Conservation (phyloP, 1,140 invertebrate genomes). For the Micrasema longulum region DNA sequence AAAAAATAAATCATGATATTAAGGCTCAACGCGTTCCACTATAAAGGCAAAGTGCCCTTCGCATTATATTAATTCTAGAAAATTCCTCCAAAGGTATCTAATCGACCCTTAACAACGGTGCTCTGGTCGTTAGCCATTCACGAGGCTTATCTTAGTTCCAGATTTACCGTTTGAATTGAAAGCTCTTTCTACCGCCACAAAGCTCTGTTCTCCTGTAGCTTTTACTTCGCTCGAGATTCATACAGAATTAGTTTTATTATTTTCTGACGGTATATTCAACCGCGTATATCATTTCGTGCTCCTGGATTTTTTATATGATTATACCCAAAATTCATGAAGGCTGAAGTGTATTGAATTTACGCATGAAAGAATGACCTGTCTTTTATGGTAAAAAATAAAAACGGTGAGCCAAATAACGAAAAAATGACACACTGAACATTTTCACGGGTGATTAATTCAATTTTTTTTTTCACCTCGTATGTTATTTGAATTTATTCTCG, state of each 20-base stretch:
- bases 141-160: constrained; percentile 32
- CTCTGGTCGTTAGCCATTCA: constrained; percentile 35
- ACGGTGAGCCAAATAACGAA: too few relatives aligned
- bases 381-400: too few relatives aligned
- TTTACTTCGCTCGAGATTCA: neutral
- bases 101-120: constrained; percentile 31
- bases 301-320: neutral
- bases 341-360: too few relatives aligned
- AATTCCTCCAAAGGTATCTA: constrained; percentile 23
- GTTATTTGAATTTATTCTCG: too few relatives aligned
- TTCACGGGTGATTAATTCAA: too few relatives aligned
- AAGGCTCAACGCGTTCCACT: neutral
- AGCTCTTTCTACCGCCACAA: constrained; percentile 32
- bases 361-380: too few relatives aligned
- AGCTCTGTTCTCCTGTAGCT: constrained; percentile 8
- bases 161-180: constrained; percentile 35
- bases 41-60: constrained; percentile 10
- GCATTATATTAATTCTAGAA: constrained; percentile 32
- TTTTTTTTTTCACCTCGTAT: too few relatives aligned
- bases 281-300: neutral
- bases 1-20: too few relatives aligned
- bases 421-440: too few relatives aligned
- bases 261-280: constrained; percentile 16
- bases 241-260: constrained; percentile 16
- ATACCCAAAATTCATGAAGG: too few relatives aligned